A percentile compares a stretch with the other conserved stretches of the same genome.
Conservation (phyloP, 2,888 invertebrate genomes). For the Brachypterus glaber region DNA sequence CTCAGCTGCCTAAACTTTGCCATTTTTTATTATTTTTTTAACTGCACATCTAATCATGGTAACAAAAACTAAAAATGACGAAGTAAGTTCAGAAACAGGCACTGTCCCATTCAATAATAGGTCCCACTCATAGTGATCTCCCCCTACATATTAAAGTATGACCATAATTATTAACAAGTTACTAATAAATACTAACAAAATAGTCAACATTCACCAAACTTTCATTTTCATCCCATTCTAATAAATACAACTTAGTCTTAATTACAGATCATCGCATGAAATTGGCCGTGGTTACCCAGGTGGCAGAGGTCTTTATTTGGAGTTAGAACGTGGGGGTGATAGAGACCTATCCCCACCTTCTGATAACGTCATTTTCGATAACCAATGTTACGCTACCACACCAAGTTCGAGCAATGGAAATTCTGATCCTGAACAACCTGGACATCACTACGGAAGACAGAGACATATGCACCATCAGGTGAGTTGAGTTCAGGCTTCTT, state of each 20-base stretch:
- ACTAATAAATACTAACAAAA: too few species aligned
- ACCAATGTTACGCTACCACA: constrained; percentile 90
- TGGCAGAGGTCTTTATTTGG: constrained; percentile 65
- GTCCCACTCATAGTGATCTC: too few species aligned
- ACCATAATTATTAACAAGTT: too few species aligned
- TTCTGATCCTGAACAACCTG: constrained; percentile 73
- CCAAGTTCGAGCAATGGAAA: constrained; percentile 90
- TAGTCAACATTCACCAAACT: too few species aligned
- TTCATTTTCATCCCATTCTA: background rate
- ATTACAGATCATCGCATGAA: constrained; percentile 58
- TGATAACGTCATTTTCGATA: constrained; percentile 89
- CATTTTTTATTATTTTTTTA: too few species aligned
- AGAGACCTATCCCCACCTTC: constrained; percentile 74
- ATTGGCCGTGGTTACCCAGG: constrained; percentile 63
- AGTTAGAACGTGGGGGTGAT: constrained; percentile 58
- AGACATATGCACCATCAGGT: constrained; percentile 58
- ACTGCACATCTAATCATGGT: too few species aligned
- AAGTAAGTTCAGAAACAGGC: too few species aligned
- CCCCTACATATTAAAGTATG: too few species aligned
- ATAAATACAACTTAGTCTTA: constrained; percentile 13
- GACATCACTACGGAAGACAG: constrained; percentile 49
- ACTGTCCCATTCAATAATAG: too few species aligned
- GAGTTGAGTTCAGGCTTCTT: too few species aligned
- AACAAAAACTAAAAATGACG: too few species aligned
- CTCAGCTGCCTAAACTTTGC: too few species aligned